These are phyloP conservation scores for Dioctria linearis DNA, from an alignment of 2,888 invertebrate species.

Conservation along the genomic window DNA sequence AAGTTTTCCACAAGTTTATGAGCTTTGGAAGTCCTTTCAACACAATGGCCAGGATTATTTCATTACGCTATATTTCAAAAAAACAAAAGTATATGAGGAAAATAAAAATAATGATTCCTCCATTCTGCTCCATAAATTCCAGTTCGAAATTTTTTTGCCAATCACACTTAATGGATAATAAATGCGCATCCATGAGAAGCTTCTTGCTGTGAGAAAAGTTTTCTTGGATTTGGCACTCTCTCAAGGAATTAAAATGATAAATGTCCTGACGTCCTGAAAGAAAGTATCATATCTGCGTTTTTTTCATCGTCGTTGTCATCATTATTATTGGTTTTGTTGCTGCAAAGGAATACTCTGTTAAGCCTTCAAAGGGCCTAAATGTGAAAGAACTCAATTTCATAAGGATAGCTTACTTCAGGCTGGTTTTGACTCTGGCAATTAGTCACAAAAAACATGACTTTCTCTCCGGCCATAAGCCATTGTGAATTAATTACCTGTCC, in stretches of 20 bases:
- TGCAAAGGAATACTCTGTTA: constrained; percentile 4
- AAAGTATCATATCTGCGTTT: constrained; percentile 22
- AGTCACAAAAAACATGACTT: constrained; percentile 11
- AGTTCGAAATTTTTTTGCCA: constrained; percentile 1
- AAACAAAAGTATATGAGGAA: too few relatives aligned
- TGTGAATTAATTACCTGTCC: constrained; percentile 34
- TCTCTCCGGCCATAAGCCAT: not conserved
- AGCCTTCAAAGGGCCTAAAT: constrained; percentile 2
- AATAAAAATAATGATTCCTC: not conserved
- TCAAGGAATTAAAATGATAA: constrained; percentile 16
- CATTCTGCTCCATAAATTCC: not conserved
- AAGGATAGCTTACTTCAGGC: not conserved
- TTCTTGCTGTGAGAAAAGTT: constrained; percentile 7
- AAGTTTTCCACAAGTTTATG: constrained; percentile 31
- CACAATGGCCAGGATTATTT: constrained; percentile 12
- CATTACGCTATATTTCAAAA: not conserved
- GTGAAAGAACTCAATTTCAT: constrained; percentile 19
- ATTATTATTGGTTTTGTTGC: too few relatives aligned
- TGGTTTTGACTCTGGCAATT: constrained; percentile 27
- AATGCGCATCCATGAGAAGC: constrained; percentile 25
- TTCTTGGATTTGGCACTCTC: not conserved
- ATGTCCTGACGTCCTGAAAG: constrained; percentile 20
- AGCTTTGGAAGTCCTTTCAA: constrained; percentile 7
- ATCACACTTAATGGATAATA: constrained; percentile 37
- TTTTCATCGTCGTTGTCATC: not conserved